phyloP scores from a whole-genome alignment of 2,797 vertebrate genomes.

The Lateolabrax maculatus region DNA sequence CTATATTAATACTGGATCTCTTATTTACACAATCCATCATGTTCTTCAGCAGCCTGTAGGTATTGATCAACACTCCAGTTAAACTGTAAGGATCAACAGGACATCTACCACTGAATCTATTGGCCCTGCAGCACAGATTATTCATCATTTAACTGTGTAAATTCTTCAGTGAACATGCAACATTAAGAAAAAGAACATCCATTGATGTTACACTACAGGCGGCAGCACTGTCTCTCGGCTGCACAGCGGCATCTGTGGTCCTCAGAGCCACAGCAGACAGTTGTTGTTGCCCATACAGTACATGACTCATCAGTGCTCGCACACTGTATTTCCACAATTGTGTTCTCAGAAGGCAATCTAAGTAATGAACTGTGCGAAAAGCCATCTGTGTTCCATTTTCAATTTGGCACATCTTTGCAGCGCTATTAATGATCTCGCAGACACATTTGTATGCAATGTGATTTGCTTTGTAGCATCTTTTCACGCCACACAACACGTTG shows the following conservation, averaged over 20 bases:
- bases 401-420: slow-evolving; percentile 45
- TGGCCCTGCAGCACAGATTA: not conserved
- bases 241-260: slow-evolving; percentile 19
- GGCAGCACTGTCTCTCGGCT: slow-evolving; percentile 19
- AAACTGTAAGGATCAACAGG: slow-evolving; percentile 18
- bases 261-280: slow-evolving; percentile 21
- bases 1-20: not conserved
- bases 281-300: slow-evolving; percentile 17
- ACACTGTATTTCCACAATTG: slow-evolving; percentile 46
- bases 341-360: slow-evolving; percentile 55
- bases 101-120: not conserved
- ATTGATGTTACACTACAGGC: slow-evolving; percentile 26
- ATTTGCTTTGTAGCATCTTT: slow-evolving; percentile 31
- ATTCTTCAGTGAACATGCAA: slow-evolving; percentile 11
- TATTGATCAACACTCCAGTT: slow-evolving; percentile 13
- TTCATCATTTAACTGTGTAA: slow-evolving; percentile 9
- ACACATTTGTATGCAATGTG: slow-evolving; percentile 45
- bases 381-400: slow-evolving; percentile 73
- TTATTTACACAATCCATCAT: not conserved
- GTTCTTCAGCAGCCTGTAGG: not conserved
- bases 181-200: slow-evolving; percentile 23
- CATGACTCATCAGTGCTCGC: slow-evolving; percentile 25
- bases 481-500: slow-evolving; percentile 1
- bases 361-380: slow-evolving; percentile 77
- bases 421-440: slow-evolving; percentile 56